Conservation (phyloP, 2,797 vertebrate genomes). For the Varecia variegata region DNA sequence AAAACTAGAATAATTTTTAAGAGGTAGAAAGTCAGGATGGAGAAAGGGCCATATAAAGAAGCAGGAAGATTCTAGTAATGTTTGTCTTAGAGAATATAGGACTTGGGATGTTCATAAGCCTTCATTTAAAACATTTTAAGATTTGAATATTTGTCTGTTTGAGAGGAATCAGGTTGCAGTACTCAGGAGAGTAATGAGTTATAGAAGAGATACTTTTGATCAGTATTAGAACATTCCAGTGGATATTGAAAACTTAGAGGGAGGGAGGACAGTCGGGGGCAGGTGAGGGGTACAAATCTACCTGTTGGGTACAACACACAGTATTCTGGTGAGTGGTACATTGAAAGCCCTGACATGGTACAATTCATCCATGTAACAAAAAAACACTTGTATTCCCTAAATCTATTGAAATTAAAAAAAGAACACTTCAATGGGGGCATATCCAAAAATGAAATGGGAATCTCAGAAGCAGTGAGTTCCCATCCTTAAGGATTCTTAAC, state of each 20-base stretch:
- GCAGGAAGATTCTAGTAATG: neutral
- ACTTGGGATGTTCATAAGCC: neutral
- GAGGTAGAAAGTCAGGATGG: neutral
- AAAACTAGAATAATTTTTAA: neutral
- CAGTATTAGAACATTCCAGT: neutral
- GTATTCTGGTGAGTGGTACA: neutral
- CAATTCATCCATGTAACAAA: neutral
- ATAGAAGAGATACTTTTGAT: neutral
- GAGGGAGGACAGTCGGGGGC: neutral
- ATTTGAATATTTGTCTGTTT: neutral
- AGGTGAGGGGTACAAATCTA: neutral
- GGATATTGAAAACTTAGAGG: neutral
- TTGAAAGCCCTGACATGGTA: neutral
- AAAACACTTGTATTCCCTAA: neutral
- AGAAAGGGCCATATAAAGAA: neutral
- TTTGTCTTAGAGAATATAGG: neutral
- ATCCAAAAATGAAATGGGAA: neutral
- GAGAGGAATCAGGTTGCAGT: neutral
- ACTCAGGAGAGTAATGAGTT: neutral
- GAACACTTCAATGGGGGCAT: neutral
- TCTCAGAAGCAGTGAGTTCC: neutral
- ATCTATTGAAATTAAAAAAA: neutral
- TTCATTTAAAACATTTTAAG: neutral
- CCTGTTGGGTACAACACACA: neutral
- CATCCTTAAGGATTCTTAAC: neutral